Evolutionary conservation across 2,888 invertebrate species (phyloP).

Genomic region (Mesorhabditis sp.): DNA sequence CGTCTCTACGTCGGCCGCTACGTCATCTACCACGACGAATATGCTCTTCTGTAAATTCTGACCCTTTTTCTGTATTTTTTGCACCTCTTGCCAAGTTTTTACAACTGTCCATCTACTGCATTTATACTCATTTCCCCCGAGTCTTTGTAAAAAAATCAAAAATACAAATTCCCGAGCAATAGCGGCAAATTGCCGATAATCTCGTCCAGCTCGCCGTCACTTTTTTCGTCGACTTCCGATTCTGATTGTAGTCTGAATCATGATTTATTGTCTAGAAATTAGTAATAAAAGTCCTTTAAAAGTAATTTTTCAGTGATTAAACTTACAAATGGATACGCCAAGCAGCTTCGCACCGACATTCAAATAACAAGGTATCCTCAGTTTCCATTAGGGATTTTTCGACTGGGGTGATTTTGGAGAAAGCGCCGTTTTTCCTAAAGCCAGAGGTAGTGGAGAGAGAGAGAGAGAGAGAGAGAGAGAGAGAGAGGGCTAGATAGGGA

Average conservation of each 20-base stretch:
- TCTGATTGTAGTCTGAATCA: not conserved
- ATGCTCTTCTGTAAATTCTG: not conserved
- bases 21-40: conserved; percentile 1
- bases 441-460: not conserved
- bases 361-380: not conserved
- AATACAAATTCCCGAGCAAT: not conserved
- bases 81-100: no score
- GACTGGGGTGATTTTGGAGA: not conserved
- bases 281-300: no score
- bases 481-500: no score
- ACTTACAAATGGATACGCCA: not conserved
- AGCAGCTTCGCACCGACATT: not conserved
- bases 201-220: not conserved
- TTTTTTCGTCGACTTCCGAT: not conserved
- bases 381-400: not conserved
- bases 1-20: not conserved
- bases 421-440: not conserved
- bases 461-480: not conserved
- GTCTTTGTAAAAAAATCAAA: not conserved
- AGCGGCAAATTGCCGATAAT: not conserved
- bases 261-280: no score
- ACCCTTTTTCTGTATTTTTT: no score
- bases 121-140: no score
- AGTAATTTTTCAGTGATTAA: no score
- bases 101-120: no score